These are phyloP conservation scores for Chrysomallon squamiferum DNA, from an alignment of 1,140 invertebrate species.

Conservation along the genomic window DNA sequence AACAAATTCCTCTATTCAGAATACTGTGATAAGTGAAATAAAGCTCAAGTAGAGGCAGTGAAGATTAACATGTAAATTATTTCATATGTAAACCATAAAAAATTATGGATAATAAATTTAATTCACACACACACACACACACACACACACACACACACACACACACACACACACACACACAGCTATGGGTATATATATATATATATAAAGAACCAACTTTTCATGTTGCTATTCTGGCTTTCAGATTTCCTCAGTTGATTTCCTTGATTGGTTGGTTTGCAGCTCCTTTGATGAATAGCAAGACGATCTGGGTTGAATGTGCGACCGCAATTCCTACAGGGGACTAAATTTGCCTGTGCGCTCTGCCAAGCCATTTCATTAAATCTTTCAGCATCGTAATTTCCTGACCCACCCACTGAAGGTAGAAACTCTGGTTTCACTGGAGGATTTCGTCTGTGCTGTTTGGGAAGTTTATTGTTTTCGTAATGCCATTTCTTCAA, in stretches of 20 bases:
- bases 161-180: too few relatives aligned
- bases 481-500: constrained; percentile 77
- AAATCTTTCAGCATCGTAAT: constrained; percentile 33
- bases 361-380: constrained; percentile 60
- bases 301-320: constrained; percentile 76
- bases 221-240: too few relatives aligned
- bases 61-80: too few relatives aligned
- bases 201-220: too few relatives aligned
- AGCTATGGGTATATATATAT: too few relatives aligned
- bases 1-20: too few relatives aligned
- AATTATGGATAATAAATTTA: too few relatives aligned
- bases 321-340: constrained; percentile 73
- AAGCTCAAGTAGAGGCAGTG: too few relatives aligned
- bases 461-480: constrained; percentile 71
- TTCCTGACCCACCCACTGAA: constrained; percentile 27
- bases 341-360: constrained; percentile 68
- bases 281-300: constrained; percentile 72
- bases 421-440: constrained; percentile 66
- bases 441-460: constrained; percentile 69
- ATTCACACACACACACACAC: too few relatives aligned
- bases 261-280: constrained; percentile 60
- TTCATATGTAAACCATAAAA: too few relatives aligned
- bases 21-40: too few relatives aligned
- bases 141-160: too few relatives aligned
- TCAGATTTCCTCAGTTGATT: constrained; percentile 16